Evolutionary conservation across 1,140 invertebrate species (phyloP), one percentile per base, ranked within the genome.

Genomic region (Telenomus remus): DNA sequence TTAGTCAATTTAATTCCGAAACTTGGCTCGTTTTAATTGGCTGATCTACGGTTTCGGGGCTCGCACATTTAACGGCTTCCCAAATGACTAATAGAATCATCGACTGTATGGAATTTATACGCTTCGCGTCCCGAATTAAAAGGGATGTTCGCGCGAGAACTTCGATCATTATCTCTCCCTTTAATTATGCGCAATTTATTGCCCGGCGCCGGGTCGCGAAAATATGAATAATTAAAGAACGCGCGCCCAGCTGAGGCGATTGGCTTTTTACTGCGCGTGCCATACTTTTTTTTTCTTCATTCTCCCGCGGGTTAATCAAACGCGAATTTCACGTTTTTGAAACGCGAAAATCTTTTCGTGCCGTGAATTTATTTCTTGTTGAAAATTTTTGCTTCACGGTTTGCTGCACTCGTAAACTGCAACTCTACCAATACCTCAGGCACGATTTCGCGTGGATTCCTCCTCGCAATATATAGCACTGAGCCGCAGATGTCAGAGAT

Each of bases 11-110:
- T 66, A 66, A 74, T 61, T 51, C 61, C 60, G 61, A 61, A 73
- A 66, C 56, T 74, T 66, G 50, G 50, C 63, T 66, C 71, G 61
- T 66, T 74, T 74, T 74, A 74, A 74, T 74, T 66, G 53, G 56
- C 37, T 37, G 56, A 74, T 56, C 39, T 44, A 19, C 47, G 51
- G 59, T 56, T 51, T 46, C 34, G 64, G 49, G 43, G 4, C 47
- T 51, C 39, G 56, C 43, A 27, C 35, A 12, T 53, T 66, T 66
- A 74, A 74, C 37, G 63, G 63, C 44, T 73, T 73, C 19, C 33
- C 27, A 34, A 73, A 66, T 61, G 70, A 54, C 65, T 73, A 66
- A 66, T 66, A 60, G 61, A 65, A 66, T 73, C 49, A 73, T 60
- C 61, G 54, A 34, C 35, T 55, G 60, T 65, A 51, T 73, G 48